phyloP scores from a whole-genome alignment of 2,888 invertebrate genomes.

The Agriopis aurantiaria region DNA sequence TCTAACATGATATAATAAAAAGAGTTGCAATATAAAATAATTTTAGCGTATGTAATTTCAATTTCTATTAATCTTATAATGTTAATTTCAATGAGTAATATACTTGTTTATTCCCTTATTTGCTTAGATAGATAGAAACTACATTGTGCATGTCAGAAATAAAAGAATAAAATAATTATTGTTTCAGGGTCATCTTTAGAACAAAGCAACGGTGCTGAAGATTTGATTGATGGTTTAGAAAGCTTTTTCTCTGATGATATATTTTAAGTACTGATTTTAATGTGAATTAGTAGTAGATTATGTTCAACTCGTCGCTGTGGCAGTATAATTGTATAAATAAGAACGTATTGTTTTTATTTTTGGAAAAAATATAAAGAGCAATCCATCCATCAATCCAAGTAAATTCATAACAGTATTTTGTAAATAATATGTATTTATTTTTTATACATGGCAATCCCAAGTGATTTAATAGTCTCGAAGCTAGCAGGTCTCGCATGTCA shows the following conservation, averaged over 20 bases:
- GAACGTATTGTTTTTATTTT: neutral
- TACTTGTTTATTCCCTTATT: no score
- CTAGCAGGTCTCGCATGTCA: neutral
- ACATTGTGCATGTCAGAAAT: no score
- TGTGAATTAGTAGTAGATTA: neutral
- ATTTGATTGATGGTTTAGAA: constrained; percentile 72
- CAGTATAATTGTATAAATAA: neutral
- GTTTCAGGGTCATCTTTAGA: constrained; percentile 62
- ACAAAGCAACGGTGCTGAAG: constrained; percentile 52
- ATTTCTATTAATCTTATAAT: no score
- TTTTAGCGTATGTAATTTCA: neutral
- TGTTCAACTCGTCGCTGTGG: neutral
- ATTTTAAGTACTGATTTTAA: constrained; percentile 52
- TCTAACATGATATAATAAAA: neutral
- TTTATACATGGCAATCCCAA: neutral
- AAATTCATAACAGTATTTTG: neutral
- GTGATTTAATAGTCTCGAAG: neutral
- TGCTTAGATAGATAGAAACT: no score
- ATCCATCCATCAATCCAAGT: no score
- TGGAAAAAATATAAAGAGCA: no score
- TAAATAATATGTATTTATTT: constrained; percentile 6
- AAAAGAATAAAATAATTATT: constrained; percentile 28
- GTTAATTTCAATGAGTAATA: no score
- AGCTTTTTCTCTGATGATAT: constrained; percentile 74
- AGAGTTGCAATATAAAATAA: neutral